Percentiles rank a stretch among this genome's conserved stretches.
Evolutionary conservation across 2,797 vertebrate genomes (phyloP).

Genomic region (Cercopithecus diana): DNA sequence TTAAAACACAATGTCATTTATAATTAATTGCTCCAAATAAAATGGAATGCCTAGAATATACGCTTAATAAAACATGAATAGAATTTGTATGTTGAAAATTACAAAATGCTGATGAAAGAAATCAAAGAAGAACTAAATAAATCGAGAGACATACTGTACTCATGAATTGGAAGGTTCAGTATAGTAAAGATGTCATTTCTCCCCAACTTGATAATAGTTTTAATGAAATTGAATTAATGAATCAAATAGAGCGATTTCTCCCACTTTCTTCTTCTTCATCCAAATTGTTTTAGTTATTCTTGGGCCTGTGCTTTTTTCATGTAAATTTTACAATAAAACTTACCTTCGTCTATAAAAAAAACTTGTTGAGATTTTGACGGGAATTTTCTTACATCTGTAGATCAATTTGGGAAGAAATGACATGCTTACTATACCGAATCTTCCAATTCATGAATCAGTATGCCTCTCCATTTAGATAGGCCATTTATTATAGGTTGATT

Average conservation of each 20-base stretch:
- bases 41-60: background rate
- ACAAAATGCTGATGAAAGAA: background rate
- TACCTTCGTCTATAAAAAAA: background rate
- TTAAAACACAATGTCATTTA: background rate
- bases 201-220: background rate
- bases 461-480: background rate
- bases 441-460: background rate
- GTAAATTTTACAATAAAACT: background rate
- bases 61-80: background rate
- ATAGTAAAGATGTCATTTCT: background rate
- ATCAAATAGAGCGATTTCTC: background rate
- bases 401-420: too few species aligned
- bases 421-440: background rate
- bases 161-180: background rate
- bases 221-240: background rate
- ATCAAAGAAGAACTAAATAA: background rate
- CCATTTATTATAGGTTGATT: too few species aligned
- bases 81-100: background rate
- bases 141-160: background rate
- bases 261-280: background rate
- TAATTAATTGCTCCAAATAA: background rate
- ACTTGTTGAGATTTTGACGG: background rate
- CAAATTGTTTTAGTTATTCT: background rate
- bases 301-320: background rate
- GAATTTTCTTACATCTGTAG: background rate